These are phyloP conservation scores for Cephus sareptanus DNA, from an alignment of 2,888 invertebrate species.

Conservation along the genomic window DNA sequence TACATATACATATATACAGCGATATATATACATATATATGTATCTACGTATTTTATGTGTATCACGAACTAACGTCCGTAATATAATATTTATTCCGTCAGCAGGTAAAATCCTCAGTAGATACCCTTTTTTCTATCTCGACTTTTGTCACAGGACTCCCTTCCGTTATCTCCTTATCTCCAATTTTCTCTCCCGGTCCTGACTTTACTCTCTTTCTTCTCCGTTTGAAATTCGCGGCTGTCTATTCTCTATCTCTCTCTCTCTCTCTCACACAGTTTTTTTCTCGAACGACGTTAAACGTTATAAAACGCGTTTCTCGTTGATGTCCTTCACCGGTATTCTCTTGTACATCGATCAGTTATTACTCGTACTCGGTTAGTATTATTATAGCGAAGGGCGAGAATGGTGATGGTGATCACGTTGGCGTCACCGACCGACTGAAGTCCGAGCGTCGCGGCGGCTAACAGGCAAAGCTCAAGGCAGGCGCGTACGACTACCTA, in stretches of 20 bases:
- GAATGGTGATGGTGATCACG: slow-evolving; percentile 43
- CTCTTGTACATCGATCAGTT: background rate
- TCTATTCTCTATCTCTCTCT: background rate
- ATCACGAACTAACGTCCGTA: background rate
- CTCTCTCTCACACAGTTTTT: background rate
- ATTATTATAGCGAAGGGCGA: slow-evolving; percentile 58
- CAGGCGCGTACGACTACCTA: slow-evolving; percentile 67
- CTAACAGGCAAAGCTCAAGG: slow-evolving; percentile 55
- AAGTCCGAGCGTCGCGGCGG: slow-evolving; percentile 50
- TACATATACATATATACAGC: background rate
- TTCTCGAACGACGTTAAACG: background rate
- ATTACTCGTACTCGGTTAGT: slow-evolving; percentile 18
- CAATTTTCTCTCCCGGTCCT: background rate
- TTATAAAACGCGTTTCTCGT: background rate
- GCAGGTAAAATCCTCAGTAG: background rate
- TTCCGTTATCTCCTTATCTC: background rate
- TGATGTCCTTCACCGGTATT: background rate
- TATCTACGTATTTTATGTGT: background rate
- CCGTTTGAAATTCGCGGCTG: background rate
- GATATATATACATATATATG: background rate
- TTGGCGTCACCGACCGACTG: slow-evolving; percentile 60
- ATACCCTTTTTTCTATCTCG: background rate
- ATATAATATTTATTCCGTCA: background rate
- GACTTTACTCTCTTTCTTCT: background rate
- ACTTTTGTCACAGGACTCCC: background rate